These are phyloP conservation scores for Eptatretus burgeri DNA, from an alignment of 2,113 vertebrate genomes.

Conservation along the genomic window DNA sequence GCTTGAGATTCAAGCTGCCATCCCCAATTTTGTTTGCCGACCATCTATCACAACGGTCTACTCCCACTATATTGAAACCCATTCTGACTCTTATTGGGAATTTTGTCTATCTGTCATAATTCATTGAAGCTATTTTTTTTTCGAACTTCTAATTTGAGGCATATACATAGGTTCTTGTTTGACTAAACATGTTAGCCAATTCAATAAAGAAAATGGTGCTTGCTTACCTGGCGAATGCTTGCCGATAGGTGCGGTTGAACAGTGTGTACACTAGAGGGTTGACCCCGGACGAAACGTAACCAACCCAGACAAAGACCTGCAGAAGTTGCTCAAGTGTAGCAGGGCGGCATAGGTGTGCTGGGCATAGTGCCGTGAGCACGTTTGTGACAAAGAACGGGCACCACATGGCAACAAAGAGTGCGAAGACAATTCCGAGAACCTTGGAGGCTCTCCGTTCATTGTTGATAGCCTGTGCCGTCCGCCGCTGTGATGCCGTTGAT, in stretches of 20 bases:
- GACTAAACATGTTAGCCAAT: too few relatives aligned
- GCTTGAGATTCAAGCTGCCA: too few relatives aligned
- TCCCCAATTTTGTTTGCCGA: too few relatives aligned
- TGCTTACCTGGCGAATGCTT: slow-evolving; percentile 28
- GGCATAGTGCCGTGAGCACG: slow-evolving; percentile 48
- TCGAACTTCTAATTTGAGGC: too few relatives aligned
- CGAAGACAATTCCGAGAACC: slow-evolving; percentile 79
- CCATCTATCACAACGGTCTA: too few relatives aligned
- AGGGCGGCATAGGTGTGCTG: slow-evolving; percentile 26
- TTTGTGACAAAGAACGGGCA: slow-evolving; percentile 92
- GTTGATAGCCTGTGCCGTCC: slow-evolving; percentile 70
- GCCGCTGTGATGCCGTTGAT: slow-evolving; percentile 14
- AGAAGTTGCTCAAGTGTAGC: slow-evolving; percentile 34
- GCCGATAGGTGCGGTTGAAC: slow-evolving; percentile 80
- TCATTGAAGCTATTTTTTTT: too few relatives aligned
- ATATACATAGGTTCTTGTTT: too few relatives aligned
- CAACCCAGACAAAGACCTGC: slow-evolving; percentile 84
- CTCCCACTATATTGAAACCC: too few relatives aligned
- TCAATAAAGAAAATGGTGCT: too few relatives aligned
- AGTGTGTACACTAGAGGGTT: slow-evolving; percentile 88
- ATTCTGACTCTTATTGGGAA: too few relatives aligned
- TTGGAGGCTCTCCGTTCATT: slow-evolving; percentile 91
- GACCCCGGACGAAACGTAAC: slow-evolving; percentile 75
- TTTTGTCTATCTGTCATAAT: too few relatives aligned
- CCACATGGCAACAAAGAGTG: slow-evolving; percentile 93